These are phyloP conservation scores for Vidua macroura DNA, from an alignment of 2,113 vertebrate species.

Conservation along the genomic window DNA sequence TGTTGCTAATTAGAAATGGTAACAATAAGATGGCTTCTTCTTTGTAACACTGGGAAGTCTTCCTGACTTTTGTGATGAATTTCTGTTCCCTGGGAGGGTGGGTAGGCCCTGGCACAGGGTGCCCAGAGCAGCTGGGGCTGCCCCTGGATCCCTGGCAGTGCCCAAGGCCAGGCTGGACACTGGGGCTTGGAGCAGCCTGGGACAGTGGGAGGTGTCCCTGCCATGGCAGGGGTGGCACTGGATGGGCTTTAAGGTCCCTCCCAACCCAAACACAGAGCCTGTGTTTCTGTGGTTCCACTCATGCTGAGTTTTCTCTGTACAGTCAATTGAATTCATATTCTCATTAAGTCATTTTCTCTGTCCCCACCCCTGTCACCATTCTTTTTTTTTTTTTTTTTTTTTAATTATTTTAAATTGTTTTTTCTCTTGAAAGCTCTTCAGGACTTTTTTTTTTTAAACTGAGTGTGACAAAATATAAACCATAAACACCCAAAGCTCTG, in stretches of 20 bases:
- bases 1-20: slow-evolving; percentile 36
- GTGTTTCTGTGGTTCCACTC: not conserved
- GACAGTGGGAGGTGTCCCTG: not conserved
- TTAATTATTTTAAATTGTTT: not conserved
- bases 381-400: not conserved
- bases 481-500: not conserved
- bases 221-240: not conserved
- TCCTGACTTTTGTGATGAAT: not conserved
- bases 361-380: fast-evolving
- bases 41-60: not conserved
- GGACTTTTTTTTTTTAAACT: not conserved
- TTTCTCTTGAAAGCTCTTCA: not conserved
- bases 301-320: not conserved
- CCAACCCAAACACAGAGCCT: not conserved
- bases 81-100: not conserved
- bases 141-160: not conserved
- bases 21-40: not conserved
- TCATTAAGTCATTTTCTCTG: not conserved
- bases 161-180: not conserved
- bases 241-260: fast-evolving
- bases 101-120: not conserved
- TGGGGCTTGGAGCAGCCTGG: not conserved
- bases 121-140: not conserved
- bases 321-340: not conserved
- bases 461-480: not conserved